Base-by-base conservation (phyloP, 2,888 invertebrate species). In the Andricus quercusramuli region DNA sequence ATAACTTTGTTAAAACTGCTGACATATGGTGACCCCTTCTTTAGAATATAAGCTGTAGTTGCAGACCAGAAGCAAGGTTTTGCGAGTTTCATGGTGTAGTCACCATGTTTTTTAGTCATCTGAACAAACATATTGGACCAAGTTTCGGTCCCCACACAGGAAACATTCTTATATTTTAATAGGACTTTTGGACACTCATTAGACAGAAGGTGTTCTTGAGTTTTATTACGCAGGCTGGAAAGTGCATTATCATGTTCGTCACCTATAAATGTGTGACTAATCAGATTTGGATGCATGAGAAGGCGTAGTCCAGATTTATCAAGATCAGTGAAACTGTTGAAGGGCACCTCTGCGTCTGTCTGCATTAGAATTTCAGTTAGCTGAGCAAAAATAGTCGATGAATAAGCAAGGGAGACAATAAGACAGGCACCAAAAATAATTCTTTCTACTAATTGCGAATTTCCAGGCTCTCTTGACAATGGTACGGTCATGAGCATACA, bases 11-110 rank as follows among this genome's bases (percentile, higher is more conserved):
- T 80, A 41, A 82, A 78, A 8, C 51, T 44, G 0, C 13, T 4
- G 15, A 80, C 78, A 25, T 78, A 82, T 0, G 82, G 80, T 41
- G 82, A 79, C 4, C 80, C 68, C 22, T 80, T 80, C 5, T 51
- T 41, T 8, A 82, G 37, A n/a, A 77, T 74, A 22, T 62, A 80
- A 17, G 70, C 64, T 5, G 66, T 47, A 3, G 68, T 37, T 0
- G 79, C 78, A 22, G 79, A 51, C 82, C 82, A 80, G 32, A 79
- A 80, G 3, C 79, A 80, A 15, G 79, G 80, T 4, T 17, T 44
- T 3, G 25, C 79, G 2, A 79, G 5, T 25, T 80, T 80, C 80
- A 80, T 77, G 2, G 15, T 8, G 5, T 3, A 37, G 0, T 56
- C 13, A 15, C 59, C 29, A 20, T 51, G 51, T 15, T 51, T 51